Evolutionary conservation across 2,113 vertebrate genomes (phyloP).

Genomic region (Promerops cafer): DNA sequence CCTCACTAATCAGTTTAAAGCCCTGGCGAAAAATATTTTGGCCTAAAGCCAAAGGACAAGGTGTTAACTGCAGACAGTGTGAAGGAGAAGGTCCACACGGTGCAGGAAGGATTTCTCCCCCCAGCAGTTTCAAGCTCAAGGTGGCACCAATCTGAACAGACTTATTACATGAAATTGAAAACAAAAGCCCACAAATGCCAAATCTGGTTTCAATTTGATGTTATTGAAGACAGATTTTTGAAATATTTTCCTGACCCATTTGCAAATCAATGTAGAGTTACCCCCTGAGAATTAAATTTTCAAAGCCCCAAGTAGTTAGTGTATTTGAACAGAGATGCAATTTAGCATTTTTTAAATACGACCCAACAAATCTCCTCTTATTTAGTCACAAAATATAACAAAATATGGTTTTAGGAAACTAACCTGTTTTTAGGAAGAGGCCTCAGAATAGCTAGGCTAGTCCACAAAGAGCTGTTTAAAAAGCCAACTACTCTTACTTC

Average conservation of each 20-base stretch:
- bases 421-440: neutral
- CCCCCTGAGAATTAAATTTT: neutral
- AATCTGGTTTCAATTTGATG: neutral
- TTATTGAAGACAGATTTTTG: neutral
- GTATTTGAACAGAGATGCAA: neutral
- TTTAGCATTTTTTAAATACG: neutral
- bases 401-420: neutral
- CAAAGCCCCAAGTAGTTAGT: neutral
- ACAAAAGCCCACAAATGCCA: neutral
- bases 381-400: neutral
- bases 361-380: neutral
- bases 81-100: conserved; percentile 34
- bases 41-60: conserved; percentile 63
- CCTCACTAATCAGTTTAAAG: conserved; percentile 76
- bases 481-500: neutral
- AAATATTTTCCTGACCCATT: neutral
- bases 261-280: neutral
- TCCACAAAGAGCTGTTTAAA: neutral
- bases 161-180: neutral
- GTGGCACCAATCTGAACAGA: neutral
- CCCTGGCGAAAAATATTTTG: conserved; percentile 62
- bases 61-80: conserved; percentile 53
- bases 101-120: neutral
- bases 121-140: neutral
- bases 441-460: neutral